Evolutionary conservation across 2,113 vertebrate species (phyloP).

Genomic region (Brachionichthys hirsutus): DNA sequence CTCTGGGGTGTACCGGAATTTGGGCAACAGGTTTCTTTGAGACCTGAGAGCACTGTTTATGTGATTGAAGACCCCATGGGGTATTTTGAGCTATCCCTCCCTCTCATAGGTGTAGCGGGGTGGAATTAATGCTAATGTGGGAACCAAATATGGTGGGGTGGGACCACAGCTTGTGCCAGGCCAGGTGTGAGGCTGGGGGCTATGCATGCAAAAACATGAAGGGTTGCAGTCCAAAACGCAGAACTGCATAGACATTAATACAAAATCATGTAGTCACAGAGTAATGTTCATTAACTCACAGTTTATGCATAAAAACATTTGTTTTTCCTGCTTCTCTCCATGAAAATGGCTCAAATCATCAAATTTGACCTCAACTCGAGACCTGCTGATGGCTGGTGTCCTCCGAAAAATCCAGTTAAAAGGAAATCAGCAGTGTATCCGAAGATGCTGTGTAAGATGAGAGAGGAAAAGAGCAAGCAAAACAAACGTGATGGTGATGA

Average conservation of each 20-base stretch:
- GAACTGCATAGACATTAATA: slow-evolving; percentile 3
- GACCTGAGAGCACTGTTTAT: slow-evolving; percentile 28
- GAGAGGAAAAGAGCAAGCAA: slow-evolving; percentile 12
- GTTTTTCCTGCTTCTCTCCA: background rate
- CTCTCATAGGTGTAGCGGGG: slow-evolving; percentile 22
- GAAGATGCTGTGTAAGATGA: slow-evolving; percentile 17
- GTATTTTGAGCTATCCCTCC: slow-evolving; percentile 30
- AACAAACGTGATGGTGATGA: slow-evolving; percentile 38
- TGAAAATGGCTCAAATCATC: slow-evolving; percentile 19
- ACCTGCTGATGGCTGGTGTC: slow-evolving; percentile 6
- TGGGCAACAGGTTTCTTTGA: slow-evolving; percentile 58
- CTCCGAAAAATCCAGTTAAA: slow-evolving; percentile 13
- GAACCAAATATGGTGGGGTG: slow-evolving; percentile 36
- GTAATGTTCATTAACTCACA: slow-evolving; percentile 12
- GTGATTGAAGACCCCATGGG: slow-evolving; percentile 35
- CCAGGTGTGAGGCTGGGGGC: slow-evolving; percentile 75
- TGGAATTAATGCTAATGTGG: slow-evolving; percentile 19
- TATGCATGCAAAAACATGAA: slow-evolving; percentile 70
- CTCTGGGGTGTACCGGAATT: slow-evolving; percentile 41
- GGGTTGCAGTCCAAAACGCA: slow-evolving; percentile 25
- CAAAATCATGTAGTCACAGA: slow-evolving; percentile 13
- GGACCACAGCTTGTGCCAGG: slow-evolving; percentile 45
- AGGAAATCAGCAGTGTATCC: slow-evolving; percentile 11
- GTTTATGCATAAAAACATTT: slow-evolving; percentile 13
- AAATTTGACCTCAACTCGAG: slow-evolving; percentile 19